A percentile compares a stretch with the other conserved stretches of the same genome.
Evolutionary conservation across 2,113 vertebrate species (phyloP).

Genomic region (Pedetes capensis): DNA sequence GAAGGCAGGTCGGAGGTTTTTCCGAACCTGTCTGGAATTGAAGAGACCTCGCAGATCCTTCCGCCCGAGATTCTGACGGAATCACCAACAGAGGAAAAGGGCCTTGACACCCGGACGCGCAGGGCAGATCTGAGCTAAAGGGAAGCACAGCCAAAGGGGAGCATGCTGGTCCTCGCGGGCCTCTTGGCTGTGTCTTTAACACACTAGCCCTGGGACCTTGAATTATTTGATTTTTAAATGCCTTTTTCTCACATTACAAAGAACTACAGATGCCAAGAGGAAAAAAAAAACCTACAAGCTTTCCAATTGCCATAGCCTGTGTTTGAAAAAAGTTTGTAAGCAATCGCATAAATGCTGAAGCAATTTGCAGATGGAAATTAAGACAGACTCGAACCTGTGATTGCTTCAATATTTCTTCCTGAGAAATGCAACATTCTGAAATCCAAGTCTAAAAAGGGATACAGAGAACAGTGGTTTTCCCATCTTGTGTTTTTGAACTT

Average conservation of each 20-base stretch:
- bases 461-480: neutral
- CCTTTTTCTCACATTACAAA: neutral
- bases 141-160: neutral
- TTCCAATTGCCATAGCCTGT: neutral
- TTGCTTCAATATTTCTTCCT: slow-evolving; percentile 18
- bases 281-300: neutral
- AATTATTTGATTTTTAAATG: neutral
- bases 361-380: neutral
- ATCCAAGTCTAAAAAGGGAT: neutral
- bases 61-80: neutral
- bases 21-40: neutral
- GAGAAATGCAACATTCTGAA: slow-evolving; percentile 3
- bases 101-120: neutral
- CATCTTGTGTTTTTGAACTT: slow-evolving; percentile 19
- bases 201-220: neutral
- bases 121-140: neutral
- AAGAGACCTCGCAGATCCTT: slow-evolving; percentile 34
- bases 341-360: neutral
- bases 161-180: fast-evolving
- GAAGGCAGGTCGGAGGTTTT: slow-evolving; percentile 47
- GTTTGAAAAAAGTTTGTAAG: slow-evolving; percentile 6
- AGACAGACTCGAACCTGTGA: neutral
- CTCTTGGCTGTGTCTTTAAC: neutral
- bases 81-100: slow-evolving; percentile 33
- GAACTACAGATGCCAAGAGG: slow-evolving; percentile 20